Percentiles rank a stretch among this genome's conserved stretches.
Conservation (phyloP, 92 coral and sea anemone species). For the Epizoanthus ramosus region DNA sequence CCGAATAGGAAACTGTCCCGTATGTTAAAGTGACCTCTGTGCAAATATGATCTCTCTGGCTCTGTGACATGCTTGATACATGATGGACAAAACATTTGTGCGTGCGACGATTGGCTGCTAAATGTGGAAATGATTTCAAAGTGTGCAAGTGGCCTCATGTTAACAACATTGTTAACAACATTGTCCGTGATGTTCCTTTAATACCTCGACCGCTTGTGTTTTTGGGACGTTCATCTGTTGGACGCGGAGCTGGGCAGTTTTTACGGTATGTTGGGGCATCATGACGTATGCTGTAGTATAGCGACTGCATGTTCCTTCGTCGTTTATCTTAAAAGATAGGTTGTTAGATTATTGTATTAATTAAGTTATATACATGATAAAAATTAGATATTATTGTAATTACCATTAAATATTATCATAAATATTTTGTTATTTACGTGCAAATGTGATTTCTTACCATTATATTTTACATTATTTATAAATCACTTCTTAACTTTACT, state of each 20-base stretch:
- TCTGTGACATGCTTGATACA: not conserved
- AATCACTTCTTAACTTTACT: not conserved
- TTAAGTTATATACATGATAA: too few species aligned
- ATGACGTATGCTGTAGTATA: not conserved
- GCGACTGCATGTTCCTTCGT: not conserved
- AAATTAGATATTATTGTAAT: too few species aligned
- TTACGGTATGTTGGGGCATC: conserved; percentile 6
- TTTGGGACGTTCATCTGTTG: conserved; percentile 14
- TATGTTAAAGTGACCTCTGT: too few species aligned
- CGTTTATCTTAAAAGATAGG: not conserved
- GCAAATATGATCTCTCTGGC: too few species aligned
- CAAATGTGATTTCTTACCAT: not conserved
- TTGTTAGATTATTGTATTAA: not conserved
- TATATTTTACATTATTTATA: not conserved
- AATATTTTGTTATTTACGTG: not conserved
- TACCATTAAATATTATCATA: too few species aligned
- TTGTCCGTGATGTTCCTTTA: not conserved
- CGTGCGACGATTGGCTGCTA: not conserved
- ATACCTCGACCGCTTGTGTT: conserved; percentile 18
- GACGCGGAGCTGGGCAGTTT: not conserved
- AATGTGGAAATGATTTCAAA: not conserved
- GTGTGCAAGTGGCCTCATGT: not conserved
- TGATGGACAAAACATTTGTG: not conserved
- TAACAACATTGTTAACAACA: not conserved
- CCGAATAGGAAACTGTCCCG: too few species aligned